Percentiles rank a stretch among this genome's conserved stretches.
These are phyloP conservation scores for Cyrtodaria siliqua DNA, from an alignment of 2,888 invertebrate species.

Conservation along the genomic window DNA sequence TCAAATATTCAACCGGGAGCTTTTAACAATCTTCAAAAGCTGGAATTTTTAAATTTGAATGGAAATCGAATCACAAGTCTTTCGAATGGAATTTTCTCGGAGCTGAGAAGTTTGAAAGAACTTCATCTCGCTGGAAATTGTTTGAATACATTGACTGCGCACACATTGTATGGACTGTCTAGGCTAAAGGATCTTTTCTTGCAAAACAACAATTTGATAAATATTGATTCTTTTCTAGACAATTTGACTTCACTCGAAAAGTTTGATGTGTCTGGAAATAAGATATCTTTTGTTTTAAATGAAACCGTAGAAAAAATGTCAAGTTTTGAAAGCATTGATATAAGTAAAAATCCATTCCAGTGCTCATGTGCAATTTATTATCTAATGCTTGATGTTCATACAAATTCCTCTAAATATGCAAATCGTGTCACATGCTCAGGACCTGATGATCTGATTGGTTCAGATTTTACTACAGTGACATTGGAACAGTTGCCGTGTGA, in stretches of 20 bases:
- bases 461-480: constrained; percentile 53
- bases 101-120: constrained; percentile 54
- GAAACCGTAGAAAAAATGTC: constrained; percentile 38
- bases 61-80: constrained; percentile 50
- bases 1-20: constrained; percentile 25
- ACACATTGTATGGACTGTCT: constrained; percentile 45
- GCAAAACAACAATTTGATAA: constrained; percentile 48
- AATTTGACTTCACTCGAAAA: constrained; percentile 39
- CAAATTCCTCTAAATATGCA: constrained; percentile 35
- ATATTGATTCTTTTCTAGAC: constrained; percentile 45
- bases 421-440: constrained; percentile 61
- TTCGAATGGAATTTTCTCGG: constrained; percentile 59
- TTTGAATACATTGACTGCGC: constrained; percentile 34
- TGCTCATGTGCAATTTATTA: constrained; percentile 75
- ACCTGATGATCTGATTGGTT: constrained; percentile 51
- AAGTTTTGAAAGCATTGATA: constrained; percentile 47
- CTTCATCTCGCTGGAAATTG: constrained; percentile 72
- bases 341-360: constrained; percentile 76
- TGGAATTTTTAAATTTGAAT: constrained; percentile 36
- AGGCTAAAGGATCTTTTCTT: constrained; percentile 57
- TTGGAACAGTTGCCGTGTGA: constrained; percentile 65
- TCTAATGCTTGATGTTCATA: constrained; percentile 53
- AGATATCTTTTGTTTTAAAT: constrained; percentile 52
- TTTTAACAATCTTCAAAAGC: constrained; percentile 26
- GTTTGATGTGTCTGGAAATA: constrained; percentile 56